Evolutionary conservation across 2,797 vertebrate species (phyloP).

Genomic region (Fistularia commersonii): DNA sequence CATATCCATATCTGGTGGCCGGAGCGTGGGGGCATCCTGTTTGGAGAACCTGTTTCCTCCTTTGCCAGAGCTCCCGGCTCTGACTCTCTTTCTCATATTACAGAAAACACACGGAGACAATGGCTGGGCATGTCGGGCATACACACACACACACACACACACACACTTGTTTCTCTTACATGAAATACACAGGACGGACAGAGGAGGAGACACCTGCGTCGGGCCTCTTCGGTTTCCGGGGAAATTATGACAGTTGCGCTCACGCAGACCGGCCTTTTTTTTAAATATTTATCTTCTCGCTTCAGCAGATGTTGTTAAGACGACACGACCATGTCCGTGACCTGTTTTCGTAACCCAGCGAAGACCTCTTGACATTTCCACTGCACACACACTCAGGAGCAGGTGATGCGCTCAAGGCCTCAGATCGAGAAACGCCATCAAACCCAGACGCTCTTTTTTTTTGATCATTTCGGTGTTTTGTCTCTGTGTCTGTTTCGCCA

Average conservation of each 20-base stretch:
- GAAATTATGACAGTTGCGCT: constrained; percentile 11
- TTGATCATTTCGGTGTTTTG: too few species aligned
- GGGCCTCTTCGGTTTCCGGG: constrained; percentile 5
- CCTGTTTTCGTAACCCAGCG: constrained; percentile 47
- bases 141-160: neutral
- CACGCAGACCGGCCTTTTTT: constrained; percentile 4
- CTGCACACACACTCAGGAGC: constrained; percentile 6
- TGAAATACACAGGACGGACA: too few species aligned
- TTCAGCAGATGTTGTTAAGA: constrained; percentile 29
- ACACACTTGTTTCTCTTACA: too few species aligned
- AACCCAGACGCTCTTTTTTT: too few species aligned
- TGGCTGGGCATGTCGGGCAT: constrained; percentile 27
- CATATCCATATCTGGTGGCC: too few species aligned
- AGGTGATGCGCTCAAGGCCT: constrained; percentile 30
- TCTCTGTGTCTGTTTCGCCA: too few species aligned
- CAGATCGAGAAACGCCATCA: neutral
- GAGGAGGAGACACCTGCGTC: constrained; percentile 43
- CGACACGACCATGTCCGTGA: constrained; percentile 16
- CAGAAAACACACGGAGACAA: constrained; percentile 67
- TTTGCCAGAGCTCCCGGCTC: constrained; percentile 27
- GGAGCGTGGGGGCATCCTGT: constrained; percentile 65
- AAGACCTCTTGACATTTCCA: constrained; percentile 24
- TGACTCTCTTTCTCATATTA: constrained; percentile 59
- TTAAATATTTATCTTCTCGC: constrained; percentile 9
- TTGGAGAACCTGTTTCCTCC: constrained; percentile 67